Evolutionary conservation across 1,140 invertebrate genomes (phyloP), one percentile per base, ranked within the genome.

Genomic region (Trialeurodes vaporariorum): DNA sequence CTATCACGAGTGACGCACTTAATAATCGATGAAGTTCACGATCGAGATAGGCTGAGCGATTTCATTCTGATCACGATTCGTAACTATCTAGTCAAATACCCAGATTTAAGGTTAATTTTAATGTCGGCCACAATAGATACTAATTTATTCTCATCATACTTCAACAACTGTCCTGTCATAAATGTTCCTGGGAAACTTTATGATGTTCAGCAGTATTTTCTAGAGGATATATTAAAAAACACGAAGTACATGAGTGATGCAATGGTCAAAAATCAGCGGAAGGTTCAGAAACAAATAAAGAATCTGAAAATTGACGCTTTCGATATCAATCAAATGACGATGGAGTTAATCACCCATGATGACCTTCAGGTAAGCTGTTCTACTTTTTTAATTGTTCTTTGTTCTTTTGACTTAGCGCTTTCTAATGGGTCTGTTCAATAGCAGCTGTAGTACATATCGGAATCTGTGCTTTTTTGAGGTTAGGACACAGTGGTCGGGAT

Each of bases 91-190:
- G 75, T 82, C 0, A 84, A 87, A 22, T 88, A 86, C 72, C 84
- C 85, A 67, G 82, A 89, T 68, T 78, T 98, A 0, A 89, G 89
- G 70, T 70, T 98, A 0, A 83, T 98, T 62, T 81, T 98, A 0
- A 98, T 98, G 94, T 97, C 94, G n/a, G 95, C 96, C 5, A 92
- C 93, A 1, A 84, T 95, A 72, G 89, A 96, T 72, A 85, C 86
- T 9, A 79, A 86, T 25, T 84, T 92, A 34, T 93, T 97, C 77
- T 82, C 86, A 26, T 85, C 86, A 73, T 92, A 91, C 75, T 98
- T 98, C 78, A 86, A 87, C 71, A 83, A 86, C 64, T 87, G 88
- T 71, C 85, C 86, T 0, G 83, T 94, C 13, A 79, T 95, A n/a
- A 83, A 82, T 69, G 67, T 69, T 64, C 61, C 59, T 68, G 93